Evolutionary conservation across 1,140 invertebrate species (phyloP), one percentile per base, ranked within the genome.

Genomic region (Gryllus bimaculatus): DNA sequence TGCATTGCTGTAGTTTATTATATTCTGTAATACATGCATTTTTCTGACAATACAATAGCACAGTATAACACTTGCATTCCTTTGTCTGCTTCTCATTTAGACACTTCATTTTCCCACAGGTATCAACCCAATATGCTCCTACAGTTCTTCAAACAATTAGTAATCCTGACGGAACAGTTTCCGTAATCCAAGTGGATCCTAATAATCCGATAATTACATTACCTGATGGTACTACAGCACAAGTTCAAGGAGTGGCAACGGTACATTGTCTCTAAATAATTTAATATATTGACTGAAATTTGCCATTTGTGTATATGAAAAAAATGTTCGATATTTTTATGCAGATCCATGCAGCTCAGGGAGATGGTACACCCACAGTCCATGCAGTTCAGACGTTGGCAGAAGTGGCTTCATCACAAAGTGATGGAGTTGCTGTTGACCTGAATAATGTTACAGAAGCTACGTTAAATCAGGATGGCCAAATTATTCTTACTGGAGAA

Each of bases 131-230:
- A 86, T 96, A 95, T 87, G 91, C 93, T 76, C 94, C 95, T 76
- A 93, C 95, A n/a, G 94, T 98, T 83, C 90, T 98, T 47, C 96
- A 98, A 85, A 97, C 96, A 7, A 97, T 98, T 84, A 96, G 95
- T 81, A 98, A 98, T 88, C 94, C 96, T 8, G 97, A 99, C 89
- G 97, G 97, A 80, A 95, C 95, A 8, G 95, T 99, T 75, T 98
- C 96, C 47, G 93, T 98, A 78, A 97, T 98, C 81, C 96, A 98
- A 87, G 95, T 98, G 79, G 96, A 98, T 89, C 95, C 96, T 73
- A 95, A 93, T 83, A 96, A 95, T 86, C 94, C 96, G 49, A 95
- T 98, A 82, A 97, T 98, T 81, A 98, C 96, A 26, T 88, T 98
- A 84, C 94, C 96, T 4, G 97, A 98, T 87, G 97, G 97, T 78